Evolutionary conservation across 2,797 vertebrate genomes (phyloP), one percentile per base, ranked within the genome.

Genomic region (Ateles fusciceps): DNA sequence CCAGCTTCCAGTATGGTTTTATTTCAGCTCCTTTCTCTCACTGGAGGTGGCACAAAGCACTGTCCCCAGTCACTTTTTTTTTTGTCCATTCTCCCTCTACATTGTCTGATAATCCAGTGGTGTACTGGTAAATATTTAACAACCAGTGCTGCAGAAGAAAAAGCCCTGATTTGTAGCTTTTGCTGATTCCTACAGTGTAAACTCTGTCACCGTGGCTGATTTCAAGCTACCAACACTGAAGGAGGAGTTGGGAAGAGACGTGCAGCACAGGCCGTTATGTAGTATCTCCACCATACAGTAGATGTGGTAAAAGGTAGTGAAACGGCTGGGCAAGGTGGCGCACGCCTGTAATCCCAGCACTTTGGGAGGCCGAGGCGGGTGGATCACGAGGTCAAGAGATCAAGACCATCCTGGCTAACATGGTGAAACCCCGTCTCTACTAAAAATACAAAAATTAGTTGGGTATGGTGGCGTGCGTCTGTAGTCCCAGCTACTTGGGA

Each of bases 101-200:
- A 46, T 52, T 91, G n/a, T 78, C 78, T 42, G 21, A 88, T 22
- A 26, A 6, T 95, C 59, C 42, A 71, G 1, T 79, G 68, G 39
- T 78, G 3, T 80, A 57, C 91, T 87, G 57, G 64, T 59, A 91
- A 92, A 83, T 83, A 78, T 72, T 94, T 87, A 90, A 92, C 76
- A 95, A 48, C 4, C 33, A 33, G 13, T 24, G 28, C 55, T 61
- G 68, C 19, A 12, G 71, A 10, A 5, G 48, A 72, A 74, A 59
- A 50, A 87, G n/a, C 57, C 78, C 89, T 85, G 30, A 88, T 75
- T 79, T 68, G 39, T 84, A 86, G 84, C 48, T 76, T 97, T 80
- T 95, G 84, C 52, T 94, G 85, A 93, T 89, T 91, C 80, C 26
- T 68, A 28, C 44, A 28, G 48, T 87, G n/a, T 89, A 90, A 95